Base-by-base conservation (phyloP, 2,888 invertebrate species). In the Falcaria lacertinaria region DNA sequence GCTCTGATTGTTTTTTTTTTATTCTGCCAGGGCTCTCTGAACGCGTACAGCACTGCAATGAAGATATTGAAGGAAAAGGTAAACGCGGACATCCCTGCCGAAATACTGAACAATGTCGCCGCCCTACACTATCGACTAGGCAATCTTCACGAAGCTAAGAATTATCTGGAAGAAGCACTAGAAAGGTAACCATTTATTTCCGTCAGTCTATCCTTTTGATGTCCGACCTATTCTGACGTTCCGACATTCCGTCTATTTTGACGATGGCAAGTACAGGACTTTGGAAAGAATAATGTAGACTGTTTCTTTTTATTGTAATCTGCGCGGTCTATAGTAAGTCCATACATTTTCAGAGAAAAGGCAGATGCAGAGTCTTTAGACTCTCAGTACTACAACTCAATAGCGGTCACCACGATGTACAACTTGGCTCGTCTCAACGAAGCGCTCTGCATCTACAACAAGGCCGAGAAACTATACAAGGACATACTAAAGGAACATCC, bases 31-130 rank as follows among this genome's bases (percentile, higher is more conserved):
- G 95, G 94, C 37, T 96, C 99, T 0, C 86, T 99, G 32, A 94
- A 94, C 61, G 98, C 98, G 0, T 99, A 99, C 74, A 96, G 93
- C 40, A 98, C 96, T 17, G 98, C 98, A 2, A 97, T 96, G 54
- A 94, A 94, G 65, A 96, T 99, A 48, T 89, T 99, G 34, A 95
- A 94, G 61, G 98, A 98, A 54, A 96, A 96, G 74, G 97, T 98
- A 1, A 94, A 96, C 63, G 96, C 96, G 0, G 98, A 98, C 64
- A 96, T 99, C 43, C 99, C 99, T 0, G 97, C 99, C 0, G 99
- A 99, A 86, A 98, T 99, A 65, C 89, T 98, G 32, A 99, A 99
- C 85, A 99, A 99, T 80, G 97, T 99, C 0, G 98, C 97, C 0
- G 96, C 98, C 1, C 85, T 99, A 16, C 96, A 99, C 78, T 97